Percentiles rank a stretch among this genome's conserved stretches.
Conservation (phyloP, 2,797 vertebrate species). For the Neopelma chrysocephalum region DNA sequence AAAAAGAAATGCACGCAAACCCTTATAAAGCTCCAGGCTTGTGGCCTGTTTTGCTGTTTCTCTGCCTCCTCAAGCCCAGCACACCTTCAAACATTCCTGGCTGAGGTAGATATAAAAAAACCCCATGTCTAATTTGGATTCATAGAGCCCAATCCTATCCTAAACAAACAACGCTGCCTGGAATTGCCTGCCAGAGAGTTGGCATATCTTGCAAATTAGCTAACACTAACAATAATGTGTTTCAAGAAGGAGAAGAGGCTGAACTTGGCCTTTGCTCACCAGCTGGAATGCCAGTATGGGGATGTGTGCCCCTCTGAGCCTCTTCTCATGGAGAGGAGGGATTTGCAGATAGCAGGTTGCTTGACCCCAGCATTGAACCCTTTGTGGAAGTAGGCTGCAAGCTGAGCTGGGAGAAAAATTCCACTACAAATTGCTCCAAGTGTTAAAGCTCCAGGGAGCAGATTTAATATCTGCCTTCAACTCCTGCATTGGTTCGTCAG, state of each 20-base stretch:
- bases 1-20: neutral
- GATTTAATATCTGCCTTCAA: constrained; percentile 30
- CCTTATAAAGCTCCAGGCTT: neutral
- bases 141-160: neutral
- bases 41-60: neutral
- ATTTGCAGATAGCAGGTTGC: neutral
- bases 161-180: constrained; percentile 2
- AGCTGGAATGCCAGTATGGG: neutral
- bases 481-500: neutral
- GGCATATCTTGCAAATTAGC: neutral
- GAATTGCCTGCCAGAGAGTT: neutral
- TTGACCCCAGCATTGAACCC: neutral
- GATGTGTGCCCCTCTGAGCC: neutral
- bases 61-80: neutral
- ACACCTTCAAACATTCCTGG: constrained; percentile 6
- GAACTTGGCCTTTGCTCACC: neutral
- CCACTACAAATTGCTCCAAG: constrained; percentile 70
- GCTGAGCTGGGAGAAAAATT: constrained; percentile 57
- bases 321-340: neutral
- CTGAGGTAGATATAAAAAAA: neutral
- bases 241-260: neutral
- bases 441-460: constrained; percentile 55
- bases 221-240: neutral
- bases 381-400: constrained; percentile 1
- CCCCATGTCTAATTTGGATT: neutral